A percentile compares a stretch with the other conserved stretches of the same genome.
Conservation (phyloP, 2,113 vertebrate species). For the Odontophorus gujanensis region DNA sequence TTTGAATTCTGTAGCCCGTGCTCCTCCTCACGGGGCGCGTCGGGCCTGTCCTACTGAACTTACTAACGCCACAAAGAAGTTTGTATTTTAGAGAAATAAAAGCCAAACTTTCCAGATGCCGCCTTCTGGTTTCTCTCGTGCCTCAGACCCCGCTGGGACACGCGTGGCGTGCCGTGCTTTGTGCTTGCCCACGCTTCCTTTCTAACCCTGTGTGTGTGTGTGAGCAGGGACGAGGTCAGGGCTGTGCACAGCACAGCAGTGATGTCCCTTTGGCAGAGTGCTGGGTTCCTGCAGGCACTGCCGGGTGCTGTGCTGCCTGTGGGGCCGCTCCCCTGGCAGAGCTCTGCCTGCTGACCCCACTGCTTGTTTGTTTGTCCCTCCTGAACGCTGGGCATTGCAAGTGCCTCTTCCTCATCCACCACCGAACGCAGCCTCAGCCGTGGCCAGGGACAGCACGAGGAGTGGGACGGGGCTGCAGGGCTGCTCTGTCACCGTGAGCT, state of each 20-base stretch:
- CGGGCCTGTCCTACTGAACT: slow-evolving; percentile 19
- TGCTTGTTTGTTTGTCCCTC: neutral
- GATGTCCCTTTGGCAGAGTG: neutral
- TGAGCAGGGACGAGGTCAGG: neutral
- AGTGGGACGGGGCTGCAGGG: neutral
- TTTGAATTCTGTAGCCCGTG: slow-evolving; percentile 68
- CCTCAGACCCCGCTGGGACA: slow-evolving; percentile 34
- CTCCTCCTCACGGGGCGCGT: slow-evolving; percentile 40
- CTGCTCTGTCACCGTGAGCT: neutral
- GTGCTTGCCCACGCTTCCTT: neutral
- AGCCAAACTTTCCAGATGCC: slow-evolving; percentile 58
- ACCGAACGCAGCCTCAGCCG: neutral
- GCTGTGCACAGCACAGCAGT: neutral
- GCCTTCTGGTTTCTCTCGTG: slow-evolving; percentile 59
- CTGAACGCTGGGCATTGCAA: neutral
- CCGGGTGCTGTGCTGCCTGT: accelerated
- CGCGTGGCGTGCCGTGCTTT: neutral
- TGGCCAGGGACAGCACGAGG: neutral
- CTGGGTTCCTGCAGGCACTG: neutral
- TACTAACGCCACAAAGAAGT: slow-evolving; percentile 56
- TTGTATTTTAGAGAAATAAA: slow-evolving; percentile 73
- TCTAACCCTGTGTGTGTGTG: neutral
- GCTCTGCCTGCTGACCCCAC: neutral
- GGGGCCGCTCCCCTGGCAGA: too few species aligned
- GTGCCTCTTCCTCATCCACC: neutral